Base-by-base conservation (phyloP, 2,888 invertebrate species). In the Rhimphoctona megacephalus region DNA sequence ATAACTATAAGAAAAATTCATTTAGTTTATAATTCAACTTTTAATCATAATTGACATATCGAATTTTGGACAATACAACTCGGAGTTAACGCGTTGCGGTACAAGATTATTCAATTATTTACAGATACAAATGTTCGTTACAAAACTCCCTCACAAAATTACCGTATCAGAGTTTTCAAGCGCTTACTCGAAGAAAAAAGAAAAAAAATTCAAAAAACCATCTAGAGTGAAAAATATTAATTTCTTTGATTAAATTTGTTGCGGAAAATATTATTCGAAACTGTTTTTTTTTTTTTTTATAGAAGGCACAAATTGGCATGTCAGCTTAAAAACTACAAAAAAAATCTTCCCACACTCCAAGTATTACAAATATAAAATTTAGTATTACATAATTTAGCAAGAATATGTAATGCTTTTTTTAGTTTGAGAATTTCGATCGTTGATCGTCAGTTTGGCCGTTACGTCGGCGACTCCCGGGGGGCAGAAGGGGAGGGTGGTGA, bases 51-150 rank as follows among this genome's bases (percentile, higher is more conserved):
- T 74, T 74, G 74, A 85, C 64, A 82, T 82, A 74, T 81, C 57
- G 19, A 72, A 86, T 66, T 86, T 83, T 81, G 61, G 81, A 86
- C 86, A 80, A 70, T 83, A 83, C 49, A 76, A 76, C 66, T 79
- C 79, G 66, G 64, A 79, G 66, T 79, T 30, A 80, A 80, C 83
- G 79, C 70, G 80, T 83, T 81, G 69, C 30, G 66, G 69, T 88
- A 86, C 64, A 86, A 83, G 86, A 86, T 83, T 77, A 83, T 83
- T 79, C 83, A 83, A 86, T 86, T 85, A 88, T 87, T 85, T 87
- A 88, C 87, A 88, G 43, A 86, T 86, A 85, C 76, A 86, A 87
- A 87, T 86, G 81, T 87, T 85, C 54, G 73, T 81, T 86, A 87
- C 84, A 87, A 87, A 86, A 86, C 81, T 74, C 69, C 72, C 72